These are phyloP conservation scores for Pavo muticus DNA, from an alignment of 2,113 vertebrate genomes.

Conservation along the genomic window DNA sequence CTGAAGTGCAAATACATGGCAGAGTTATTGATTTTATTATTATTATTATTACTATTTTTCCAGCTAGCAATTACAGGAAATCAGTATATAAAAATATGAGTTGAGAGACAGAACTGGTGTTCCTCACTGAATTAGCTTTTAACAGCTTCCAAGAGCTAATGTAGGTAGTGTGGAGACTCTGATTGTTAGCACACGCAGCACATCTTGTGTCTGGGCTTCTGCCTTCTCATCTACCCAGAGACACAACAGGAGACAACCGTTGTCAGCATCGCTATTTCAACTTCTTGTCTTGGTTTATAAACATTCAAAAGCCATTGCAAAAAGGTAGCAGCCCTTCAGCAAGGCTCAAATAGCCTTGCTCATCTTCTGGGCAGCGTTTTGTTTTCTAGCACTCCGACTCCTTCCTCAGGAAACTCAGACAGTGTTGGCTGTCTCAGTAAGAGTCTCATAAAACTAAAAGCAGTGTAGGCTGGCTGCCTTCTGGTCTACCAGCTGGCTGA, in stretches of 20 bases:
- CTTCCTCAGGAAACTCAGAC: not conserved
- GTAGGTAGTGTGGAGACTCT: not conserved
- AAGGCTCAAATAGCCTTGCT: not conserved
- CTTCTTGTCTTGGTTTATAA: not conserved
- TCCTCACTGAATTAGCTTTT: constrained; percentile 56
- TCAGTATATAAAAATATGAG: constrained; percentile 37
- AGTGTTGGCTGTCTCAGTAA: not conserved
- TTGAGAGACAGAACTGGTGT: constrained; percentile 51
- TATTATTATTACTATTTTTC: constrained; percentile 47
- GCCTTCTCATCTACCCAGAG: not conserved
- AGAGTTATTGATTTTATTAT: constrained; percentile 39
- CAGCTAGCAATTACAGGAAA: constrained; percentile 62
- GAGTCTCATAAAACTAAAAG: not conserved
- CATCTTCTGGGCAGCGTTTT: not conserved
- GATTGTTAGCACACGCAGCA: not conserved
- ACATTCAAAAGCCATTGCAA: not conserved
- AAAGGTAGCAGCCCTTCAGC: not conserved
- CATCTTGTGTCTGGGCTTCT: constrained; percentile 3
- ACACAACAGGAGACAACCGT: not conserved
- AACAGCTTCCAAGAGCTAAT: constrained; percentile 33
- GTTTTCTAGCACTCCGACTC: not conserved
- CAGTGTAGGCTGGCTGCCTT: not conserved
- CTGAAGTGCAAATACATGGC: constrained; percentile 50
- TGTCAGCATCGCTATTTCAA: not conserved
- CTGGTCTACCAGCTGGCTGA: not conserved